Percentiles rank a stretch among this genome's conserved stretches.
These are phyloP conservation scores for Bubo bubo DNA, from an alignment of 2,113 vertebrate species.

Conservation along the genomic window DNA sequence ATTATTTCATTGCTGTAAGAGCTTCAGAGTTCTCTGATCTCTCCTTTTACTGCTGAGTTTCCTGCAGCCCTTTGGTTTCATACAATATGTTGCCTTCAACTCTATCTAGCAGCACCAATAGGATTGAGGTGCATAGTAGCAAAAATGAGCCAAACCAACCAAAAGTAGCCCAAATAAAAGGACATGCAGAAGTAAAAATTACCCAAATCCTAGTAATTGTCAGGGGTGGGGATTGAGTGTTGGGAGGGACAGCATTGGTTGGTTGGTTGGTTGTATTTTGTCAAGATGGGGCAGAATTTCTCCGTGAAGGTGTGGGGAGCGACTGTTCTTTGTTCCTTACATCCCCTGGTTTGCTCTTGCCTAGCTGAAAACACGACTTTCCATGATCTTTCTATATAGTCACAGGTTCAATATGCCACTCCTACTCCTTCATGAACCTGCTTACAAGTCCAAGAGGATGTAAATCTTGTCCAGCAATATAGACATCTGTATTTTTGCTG, in stretches of 20 bases:
- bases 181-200: background rate
- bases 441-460: background rate
- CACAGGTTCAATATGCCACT: background rate
- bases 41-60: background rate
- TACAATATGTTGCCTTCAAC: background rate
- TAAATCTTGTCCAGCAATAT: background rate
- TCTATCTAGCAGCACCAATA: background rate
- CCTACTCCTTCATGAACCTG: background rate
- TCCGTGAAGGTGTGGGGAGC: background rate
- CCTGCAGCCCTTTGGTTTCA: background rate
- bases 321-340: background rate
- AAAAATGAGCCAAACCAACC: background rate
- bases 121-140: background rate
- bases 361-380: background rate
- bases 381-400: background rate
- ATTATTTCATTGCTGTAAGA: background rate
- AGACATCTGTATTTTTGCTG: background rate
- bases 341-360: background rate
- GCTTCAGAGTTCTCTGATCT: background rate
- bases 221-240: background rate
- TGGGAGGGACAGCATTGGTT: too few relatives aligned
- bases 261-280: background rate
- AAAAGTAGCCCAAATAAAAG: background rate
- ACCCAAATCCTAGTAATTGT: background rate
- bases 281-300: background rate